phyloP scores from a whole-genome alignment of 2,797 vertebrate species.

The Leptatherina wallacei region DNA sequence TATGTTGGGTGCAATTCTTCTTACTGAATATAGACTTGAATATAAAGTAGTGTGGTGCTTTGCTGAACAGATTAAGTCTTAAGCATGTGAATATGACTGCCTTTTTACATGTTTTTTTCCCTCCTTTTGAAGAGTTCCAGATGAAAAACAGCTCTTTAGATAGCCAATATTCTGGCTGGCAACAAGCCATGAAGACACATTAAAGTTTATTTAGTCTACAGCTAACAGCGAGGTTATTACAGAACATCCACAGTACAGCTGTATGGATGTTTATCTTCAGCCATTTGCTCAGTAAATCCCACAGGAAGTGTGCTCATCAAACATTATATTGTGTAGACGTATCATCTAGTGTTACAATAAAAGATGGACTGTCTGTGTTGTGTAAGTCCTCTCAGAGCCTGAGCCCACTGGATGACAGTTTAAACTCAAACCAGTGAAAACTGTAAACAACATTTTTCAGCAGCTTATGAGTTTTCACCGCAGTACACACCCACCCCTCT shows the following conservation, averaged over 20 bases:
- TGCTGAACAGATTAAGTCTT: conserved; percentile 1
- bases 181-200: conserved; percentile 33
- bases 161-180: conserved; percentile 10
- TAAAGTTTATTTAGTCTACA: conserved; percentile 58
- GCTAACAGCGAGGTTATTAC: conserved; percentile 39
- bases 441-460: conserved; percentile 82
- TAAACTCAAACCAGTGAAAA: conserved; percentile 70
- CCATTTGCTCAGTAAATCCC: conserved; percentile 40
- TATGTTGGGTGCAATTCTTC: conserved; percentile 20
- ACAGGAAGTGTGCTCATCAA: conserved; percentile 51
- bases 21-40: conserved; percentile 6
- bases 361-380: conserved; percentile 37
- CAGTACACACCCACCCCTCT: conserved; percentile 54
- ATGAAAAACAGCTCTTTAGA: conserved; percentile 18
- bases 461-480: conserved; percentile 73
- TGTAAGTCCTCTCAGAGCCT: conserved; percentile 38
- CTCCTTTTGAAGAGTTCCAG: conserved; percentile 27
- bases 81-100: conserved; percentile 28
- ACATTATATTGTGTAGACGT: conserved; percentile 44
- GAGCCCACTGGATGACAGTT: conserved; percentile 59
- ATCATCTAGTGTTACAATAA: conserved; percentile 30
- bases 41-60: not conserved
- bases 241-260: conserved; percentile 39
- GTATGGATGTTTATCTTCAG: conserved; percentile 43
- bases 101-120: conserved; percentile 11